Base-by-base conservation (phyloP, 1,140 invertebrate genomes). In the Sycobia sp. region DNA sequence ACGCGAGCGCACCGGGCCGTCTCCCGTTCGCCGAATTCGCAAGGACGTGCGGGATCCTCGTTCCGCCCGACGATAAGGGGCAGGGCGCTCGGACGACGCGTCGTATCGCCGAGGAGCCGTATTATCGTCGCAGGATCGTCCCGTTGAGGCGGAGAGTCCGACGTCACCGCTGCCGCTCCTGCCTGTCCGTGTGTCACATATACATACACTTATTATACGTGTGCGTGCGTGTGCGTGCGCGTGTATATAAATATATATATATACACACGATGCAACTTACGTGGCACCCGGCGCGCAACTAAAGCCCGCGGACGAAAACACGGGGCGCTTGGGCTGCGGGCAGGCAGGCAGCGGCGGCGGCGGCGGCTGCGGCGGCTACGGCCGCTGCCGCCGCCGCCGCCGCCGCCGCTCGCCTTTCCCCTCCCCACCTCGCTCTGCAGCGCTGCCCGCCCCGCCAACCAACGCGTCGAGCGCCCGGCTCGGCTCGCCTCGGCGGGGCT, bases 231-330 rank as follows among this genome's bases (percentile, higher is more conserved):
- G n/a, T n/a, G n/a, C n/a, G n/a, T n/a, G n/a, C n/a, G n/a, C n/a
- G n/a, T n/a, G n/a, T n/a, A n/a, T n/a, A n/a, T n/a, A n/a, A n/a
- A n/a, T n/a, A n/a, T n/a, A n/a, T n/a, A n/a, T n/a, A n/a, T n/a
- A n/a, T n/a, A n/a, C n/a, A 11, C 29, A 72, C 78, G 79, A 80
- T 81, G 70, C 77, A 75, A 77, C 79, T 79, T 64, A 76, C 76
- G 73, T 76, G 79, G 76, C 80, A 82, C 71, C 79, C 80, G 75
- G 78, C 80, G 77, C 78, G 79, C 68, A 80, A 81, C 80, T 82
- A 80, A 80, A 73, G 71, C 76, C 72, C 73, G 74, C 69, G n/a
- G n/a, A 73, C 75, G 77, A 76, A 75, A 73, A 79, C 73, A 51
- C 36, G 39, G 58, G 34, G 34, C 44, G 44, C 61, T 18, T 4